Base-by-base conservation (phyloP, 37 sponge, comb jelly and placozoan genomes). In the Halisarca cf. caerulea region DNA sequence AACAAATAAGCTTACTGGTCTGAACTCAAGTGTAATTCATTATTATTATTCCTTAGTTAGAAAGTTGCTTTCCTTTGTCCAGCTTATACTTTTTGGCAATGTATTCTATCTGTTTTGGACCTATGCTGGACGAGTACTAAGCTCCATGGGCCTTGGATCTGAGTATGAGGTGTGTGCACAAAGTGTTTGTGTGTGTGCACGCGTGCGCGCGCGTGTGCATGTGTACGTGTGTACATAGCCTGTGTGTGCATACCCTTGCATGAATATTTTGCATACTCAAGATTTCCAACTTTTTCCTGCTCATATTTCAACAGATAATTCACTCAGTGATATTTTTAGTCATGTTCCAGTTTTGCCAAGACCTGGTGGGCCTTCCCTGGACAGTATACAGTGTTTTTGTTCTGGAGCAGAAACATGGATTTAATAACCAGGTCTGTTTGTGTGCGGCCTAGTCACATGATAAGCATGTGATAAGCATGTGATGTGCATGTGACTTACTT, bases 371-470 rank as follows among this genome's bases (percentile, higher is more conserved):
- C 2, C 85, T 90, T 4, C 99, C 99, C 17, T 98, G 96, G 96
- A 77, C 57, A 21, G 80, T 94, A 9, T 98, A 96, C 64, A 34
- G 40, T 36, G 83, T 83, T 3, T 98, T 98, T 96, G 87, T 94
- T 0, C 54, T 98, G 62, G 99, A 98, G 80, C 90, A 98, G 59
- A 82, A 82, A 8, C 96, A 98, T 89, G 99, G 99, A 20, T 98
- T 98, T 86, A 98, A 98, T 73, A 98, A 98, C 71, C 92, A 95
- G 88, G 95, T n/a, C n/a, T n/a, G n/a, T n/a, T n/a, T n/a, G n/a
- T n/a, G n/a, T n/a, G n/a, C n/a, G n/a, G n/a, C n/a, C n/a, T n/a
- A n/a, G n/a, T n/a, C n/a, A n/a, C n/a, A n/a, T n/a, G n/a, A n/a
- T n/a, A n/a, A n/a, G n/a, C n/a, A n/a, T n/a, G n/a, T n/a, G n/a